phyloP scores from a whole-genome alignment of 2,113 vertebrate genomes.

The Falcunculus frontatus region DNA sequence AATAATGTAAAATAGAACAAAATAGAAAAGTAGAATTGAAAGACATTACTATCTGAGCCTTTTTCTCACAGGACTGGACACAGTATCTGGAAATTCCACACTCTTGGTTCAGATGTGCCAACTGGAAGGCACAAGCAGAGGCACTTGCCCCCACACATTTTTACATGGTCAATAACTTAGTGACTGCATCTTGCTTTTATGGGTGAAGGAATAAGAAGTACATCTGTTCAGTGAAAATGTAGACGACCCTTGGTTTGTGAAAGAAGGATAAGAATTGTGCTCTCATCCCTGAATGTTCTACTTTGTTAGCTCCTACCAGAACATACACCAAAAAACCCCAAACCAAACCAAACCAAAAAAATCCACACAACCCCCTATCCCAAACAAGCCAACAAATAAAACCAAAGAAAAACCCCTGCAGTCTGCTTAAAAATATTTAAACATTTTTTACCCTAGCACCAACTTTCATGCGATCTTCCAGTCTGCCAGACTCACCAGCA shows the following conservation, averaged over 20 bases:
- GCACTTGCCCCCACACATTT: not conserved
- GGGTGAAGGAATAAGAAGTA: not conserved
- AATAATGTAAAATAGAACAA: not conserved
- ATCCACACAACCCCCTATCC: fast-evolving
- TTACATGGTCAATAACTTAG: not conserved
- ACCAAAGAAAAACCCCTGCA: not conserved
- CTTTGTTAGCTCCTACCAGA: not conserved
- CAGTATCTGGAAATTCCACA: not conserved
- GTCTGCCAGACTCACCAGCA: not conserved
- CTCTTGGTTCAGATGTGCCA: not conserved
- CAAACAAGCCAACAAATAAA: not conserved
- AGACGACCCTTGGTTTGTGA: not conserved
- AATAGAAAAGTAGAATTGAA: not conserved
- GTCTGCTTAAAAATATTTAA: not conserved
- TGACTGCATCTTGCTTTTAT: not conserved
- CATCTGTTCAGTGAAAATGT: not conserved
- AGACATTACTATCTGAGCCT: not conserved
- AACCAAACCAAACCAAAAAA: not conserved
- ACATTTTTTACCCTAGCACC: not conserved
- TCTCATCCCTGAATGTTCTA: not conserved
- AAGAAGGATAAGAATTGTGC: not conserved
- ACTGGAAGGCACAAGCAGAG: not conserved
- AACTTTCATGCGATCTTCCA: not conserved
- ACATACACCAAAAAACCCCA: not conserved
- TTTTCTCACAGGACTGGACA: not conserved